A percentile compares a stretch with the other conserved stretches of the same genome.
Conservation (phyloP, 2,888 invertebrate genomes). For the Strigamia maritima region DNA sequence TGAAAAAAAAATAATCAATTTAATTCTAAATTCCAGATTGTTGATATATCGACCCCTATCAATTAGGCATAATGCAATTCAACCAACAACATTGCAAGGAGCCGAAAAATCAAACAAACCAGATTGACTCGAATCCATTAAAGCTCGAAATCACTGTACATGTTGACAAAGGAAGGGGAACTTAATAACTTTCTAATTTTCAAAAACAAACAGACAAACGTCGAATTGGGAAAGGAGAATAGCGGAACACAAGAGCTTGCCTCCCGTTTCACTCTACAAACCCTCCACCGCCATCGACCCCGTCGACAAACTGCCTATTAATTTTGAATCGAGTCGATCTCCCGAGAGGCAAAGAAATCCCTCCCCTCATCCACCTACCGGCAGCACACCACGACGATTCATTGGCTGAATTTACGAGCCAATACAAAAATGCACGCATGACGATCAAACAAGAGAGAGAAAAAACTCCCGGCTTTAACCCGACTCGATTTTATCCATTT, state of each 20-base stretch:
- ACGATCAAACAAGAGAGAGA: not conserved
- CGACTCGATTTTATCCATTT: not conserved
- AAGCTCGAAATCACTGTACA: not conserved
- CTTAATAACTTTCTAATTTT: constrained; percentile 40
- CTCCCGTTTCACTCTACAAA: not conserved
- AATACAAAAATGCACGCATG: not conserved
- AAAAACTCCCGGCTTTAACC: not conserved
- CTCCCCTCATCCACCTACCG: not conserved
- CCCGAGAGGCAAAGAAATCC: constrained; percentile 28
- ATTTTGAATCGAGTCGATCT: constrained; percentile 33
- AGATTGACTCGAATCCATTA: constrained; percentile 35
- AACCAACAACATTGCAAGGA: not conserved
- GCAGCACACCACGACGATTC: constrained; percentile 9
- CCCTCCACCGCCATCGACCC: constrained; percentile 7
- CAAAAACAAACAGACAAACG: constrained; percentile 37
- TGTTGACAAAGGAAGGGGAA: constrained; percentile 35
- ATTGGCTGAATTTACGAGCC: constrained; percentile 27
- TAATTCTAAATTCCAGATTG: not conserved
- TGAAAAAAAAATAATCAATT: too few relatives aligned
- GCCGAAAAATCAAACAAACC: not conserved
- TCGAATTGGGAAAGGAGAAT: constrained; percentile 4
- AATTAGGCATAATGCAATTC: constrained; percentile 20
- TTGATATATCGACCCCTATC: not conserved
- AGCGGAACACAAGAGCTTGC: not conserved
- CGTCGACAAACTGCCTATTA: constrained; percentile 26